A percentile compares a stretch with the other conserved stretches of the same genome.
Conservation (phyloP, 2,113 vertebrate genomes). For the Alligator mississippiensis region DNA sequence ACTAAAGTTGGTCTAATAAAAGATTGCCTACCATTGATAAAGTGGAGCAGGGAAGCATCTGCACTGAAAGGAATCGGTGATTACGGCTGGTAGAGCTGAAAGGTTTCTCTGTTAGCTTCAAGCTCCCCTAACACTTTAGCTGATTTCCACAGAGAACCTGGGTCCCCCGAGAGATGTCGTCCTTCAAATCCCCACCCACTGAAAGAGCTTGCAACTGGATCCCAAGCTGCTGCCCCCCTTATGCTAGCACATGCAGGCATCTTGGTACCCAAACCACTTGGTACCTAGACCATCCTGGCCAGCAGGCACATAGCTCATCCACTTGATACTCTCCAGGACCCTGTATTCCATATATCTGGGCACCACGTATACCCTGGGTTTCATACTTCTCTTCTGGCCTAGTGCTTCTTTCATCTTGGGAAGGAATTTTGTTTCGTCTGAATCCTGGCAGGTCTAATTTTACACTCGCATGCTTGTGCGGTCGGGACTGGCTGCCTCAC, state of each 20-base stretch:
- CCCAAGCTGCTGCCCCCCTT: neutral
- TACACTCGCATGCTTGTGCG: rapidly evolving
- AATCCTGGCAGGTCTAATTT: neutral
- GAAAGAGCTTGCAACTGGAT: neutral
- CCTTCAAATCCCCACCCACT: neutral
- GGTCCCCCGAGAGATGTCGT: neutral
- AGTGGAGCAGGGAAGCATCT: neutral
- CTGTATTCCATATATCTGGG: no score
- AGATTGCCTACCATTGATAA: neutral
- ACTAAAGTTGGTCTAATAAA: no score
- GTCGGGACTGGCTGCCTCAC: neutral
- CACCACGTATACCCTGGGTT: neutral
- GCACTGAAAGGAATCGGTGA: neutral
- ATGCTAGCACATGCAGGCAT: neutral
- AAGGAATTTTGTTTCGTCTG: neutral
- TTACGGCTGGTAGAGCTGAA: neutral
- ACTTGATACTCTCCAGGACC: neutral
- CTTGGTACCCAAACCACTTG: neutral
- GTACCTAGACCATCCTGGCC: neutral
- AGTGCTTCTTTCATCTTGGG: neutral
- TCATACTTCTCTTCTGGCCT: neutral
- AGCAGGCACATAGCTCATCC: neutral
- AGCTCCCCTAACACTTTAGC: neutral
- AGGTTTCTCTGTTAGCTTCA: neutral
- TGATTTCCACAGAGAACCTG: neutral